Evolutionary conservation across 2,888 invertebrate genomes (phyloP).

Genomic region (Idaea dimidiata): DNA sequence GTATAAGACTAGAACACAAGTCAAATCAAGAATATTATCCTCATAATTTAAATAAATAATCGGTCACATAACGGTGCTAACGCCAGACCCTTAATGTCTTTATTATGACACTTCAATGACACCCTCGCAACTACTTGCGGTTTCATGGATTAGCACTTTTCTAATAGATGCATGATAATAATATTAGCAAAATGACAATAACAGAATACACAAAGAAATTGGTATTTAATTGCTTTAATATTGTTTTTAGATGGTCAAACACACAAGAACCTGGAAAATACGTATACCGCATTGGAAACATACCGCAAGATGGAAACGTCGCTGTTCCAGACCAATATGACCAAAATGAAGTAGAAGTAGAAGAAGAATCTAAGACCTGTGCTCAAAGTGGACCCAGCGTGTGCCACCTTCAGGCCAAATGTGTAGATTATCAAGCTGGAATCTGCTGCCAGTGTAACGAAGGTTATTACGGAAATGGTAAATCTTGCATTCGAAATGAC

Average conservation of each 20-base stretch:
- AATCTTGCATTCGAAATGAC: constrained; percentile 91
- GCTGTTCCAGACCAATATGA: constrained; percentile 83
- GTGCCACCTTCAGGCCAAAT: constrained; percentile 91
- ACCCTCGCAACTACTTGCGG: no score
- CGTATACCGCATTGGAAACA: constrained; percentile 91
- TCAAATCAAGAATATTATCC: background rate
- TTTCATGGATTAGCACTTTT: no score
- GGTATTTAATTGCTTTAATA: constrained; percentile 6
- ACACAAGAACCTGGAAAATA: constrained; percentile 91
- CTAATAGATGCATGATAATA: no score
- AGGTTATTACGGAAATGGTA: constrained; percentile 96
- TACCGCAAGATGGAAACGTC: constrained; percentile 82
- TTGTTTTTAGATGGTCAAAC: constrained; percentile 89
- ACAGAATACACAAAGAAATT: no score
- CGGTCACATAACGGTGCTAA: no score
- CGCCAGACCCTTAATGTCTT: no score
- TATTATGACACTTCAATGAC: no score
- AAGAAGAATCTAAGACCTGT: constrained; percentile 78
- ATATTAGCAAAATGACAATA: no score
- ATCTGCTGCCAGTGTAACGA: constrained; percentile 94
- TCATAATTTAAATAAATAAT: no score
- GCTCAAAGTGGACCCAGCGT: constrained; percentile 84
- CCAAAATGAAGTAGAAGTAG: constrained; percentile 63
- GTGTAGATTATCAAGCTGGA: constrained; percentile 90
- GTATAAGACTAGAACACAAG: background rate